A percentile compares a stretch with the other conserved stretches of the same genome.
Conservation (phyloP, 1,140 invertebrate species). For the Phenacoccus solenopsis region DNA sequence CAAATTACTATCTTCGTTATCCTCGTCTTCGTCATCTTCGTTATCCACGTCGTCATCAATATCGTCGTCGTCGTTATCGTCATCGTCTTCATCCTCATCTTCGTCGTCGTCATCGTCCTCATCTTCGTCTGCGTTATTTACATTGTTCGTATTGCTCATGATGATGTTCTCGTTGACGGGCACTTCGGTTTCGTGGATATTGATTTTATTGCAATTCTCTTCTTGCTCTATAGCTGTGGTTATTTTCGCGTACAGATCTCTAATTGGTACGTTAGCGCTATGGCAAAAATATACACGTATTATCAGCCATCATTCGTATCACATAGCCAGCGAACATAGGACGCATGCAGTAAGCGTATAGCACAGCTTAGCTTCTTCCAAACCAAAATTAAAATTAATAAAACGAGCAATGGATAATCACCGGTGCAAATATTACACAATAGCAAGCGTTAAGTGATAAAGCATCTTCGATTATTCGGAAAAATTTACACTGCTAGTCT, state of each 20-base stretch:
- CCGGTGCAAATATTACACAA: too few relatives aligned
- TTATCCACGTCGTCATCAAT: conserved; percentile 10
- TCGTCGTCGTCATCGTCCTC: conserved; percentile 7
- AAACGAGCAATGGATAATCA: too few relatives aligned
- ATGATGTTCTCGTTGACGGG: too few relatives aligned
- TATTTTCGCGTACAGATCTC: not conserved
- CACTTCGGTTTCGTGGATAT: not conserved
- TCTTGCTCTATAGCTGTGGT: not conserved
- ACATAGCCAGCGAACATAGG: too few relatives aligned
- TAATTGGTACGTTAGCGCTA: not conserved
- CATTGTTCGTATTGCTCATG: not conserved
- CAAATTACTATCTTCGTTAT: conserved; percentile 5
- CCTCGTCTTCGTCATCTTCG: conserved; percentile 12
- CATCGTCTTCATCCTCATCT: conserved; percentile 4
- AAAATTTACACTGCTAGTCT: too few relatives aligned
- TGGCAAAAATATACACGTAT: too few relatives aligned
- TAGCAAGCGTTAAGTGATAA: too few relatives aligned
- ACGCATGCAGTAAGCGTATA: too few relatives aligned
- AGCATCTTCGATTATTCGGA: too few relatives aligned
- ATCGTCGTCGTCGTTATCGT: not conserved
- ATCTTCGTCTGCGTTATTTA: not conserved
- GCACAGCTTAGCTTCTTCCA: too few relatives aligned
- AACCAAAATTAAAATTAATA: too few relatives aligned
- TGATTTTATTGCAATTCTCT: not conserved
- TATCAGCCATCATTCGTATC: too few relatives aligned